A percentile compares a stretch with the other conserved stretches of the same genome.
These are phyloP conservation scores for Andricus grossulariae DNA, from an alignment of 1,140 invertebrate genomes.

Conservation along the genomic window DNA sequence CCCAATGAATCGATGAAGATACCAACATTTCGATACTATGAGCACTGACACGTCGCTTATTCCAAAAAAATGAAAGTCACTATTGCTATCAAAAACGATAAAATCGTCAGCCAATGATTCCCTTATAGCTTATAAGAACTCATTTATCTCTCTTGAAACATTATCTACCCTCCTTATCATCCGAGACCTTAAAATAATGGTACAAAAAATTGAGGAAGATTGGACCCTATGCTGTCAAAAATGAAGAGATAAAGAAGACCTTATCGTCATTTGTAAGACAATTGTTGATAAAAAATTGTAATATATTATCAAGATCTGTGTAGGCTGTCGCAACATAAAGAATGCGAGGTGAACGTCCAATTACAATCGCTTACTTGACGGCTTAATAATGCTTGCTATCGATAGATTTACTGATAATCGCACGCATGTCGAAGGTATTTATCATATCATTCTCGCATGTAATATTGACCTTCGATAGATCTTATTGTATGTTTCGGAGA, in stretches of 20 bases:
- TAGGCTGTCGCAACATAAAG: constrained; percentile 28
- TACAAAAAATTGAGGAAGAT: constrained; percentile 9
- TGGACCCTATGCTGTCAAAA: not conserved
- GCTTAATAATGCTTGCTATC: constrained; percentile 17
- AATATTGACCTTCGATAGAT: constrained; percentile 10
- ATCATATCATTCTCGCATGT: not conserved
- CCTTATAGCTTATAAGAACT: not conserved
- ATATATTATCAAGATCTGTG: constrained; percentile 23
- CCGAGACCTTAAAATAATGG: not conserved
- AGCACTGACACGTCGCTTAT: too few species aligned
- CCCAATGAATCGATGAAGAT: too few species aligned
- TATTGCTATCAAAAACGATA: constrained; percentile 19
- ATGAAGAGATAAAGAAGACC: not conserved
- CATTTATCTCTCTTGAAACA: constrained; percentile 10
- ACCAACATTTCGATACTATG: too few species aligned
- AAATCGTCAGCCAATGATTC: constrained; percentile 19
- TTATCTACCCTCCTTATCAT: not conserved
- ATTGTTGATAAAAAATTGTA: constrained; percentile 19
- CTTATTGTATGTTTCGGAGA: not conserved
- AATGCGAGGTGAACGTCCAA: constrained; percentile 27
- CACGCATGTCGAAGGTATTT: not conserved
- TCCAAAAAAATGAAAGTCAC: not conserved
- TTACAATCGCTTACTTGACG: constrained; percentile 23
- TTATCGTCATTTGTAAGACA: constrained; percentile 20
- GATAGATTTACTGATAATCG: constrained; percentile 17